Conservation (phyloP, 2,888 invertebrate species). For the Deilephila elpenor region DNA sequence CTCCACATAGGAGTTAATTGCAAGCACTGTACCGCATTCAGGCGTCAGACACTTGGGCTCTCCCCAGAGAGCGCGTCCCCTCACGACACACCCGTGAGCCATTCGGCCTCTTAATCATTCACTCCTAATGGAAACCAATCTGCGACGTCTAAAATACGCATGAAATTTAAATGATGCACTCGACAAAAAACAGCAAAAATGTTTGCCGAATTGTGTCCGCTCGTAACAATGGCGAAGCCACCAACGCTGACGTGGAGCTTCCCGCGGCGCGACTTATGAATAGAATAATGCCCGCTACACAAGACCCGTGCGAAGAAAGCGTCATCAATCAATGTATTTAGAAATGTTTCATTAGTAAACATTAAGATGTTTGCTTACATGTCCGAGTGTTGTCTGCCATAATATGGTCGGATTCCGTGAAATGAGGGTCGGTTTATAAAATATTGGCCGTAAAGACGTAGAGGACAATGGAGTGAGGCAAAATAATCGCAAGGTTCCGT, state of each 20-base stretch:
- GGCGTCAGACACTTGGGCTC: constrained; percentile 57
- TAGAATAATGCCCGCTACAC: constrained; percentile 77
- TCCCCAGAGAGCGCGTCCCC: constrained; percentile 60
- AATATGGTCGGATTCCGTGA: constrained; percentile 76
- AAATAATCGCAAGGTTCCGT: constrained; percentile 57
- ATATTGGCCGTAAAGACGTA: constrained; percentile 68
- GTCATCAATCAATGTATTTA: constrained; percentile 82
- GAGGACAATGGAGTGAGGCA: constrained; percentile 59
- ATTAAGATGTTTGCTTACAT: constrained; percentile 85
- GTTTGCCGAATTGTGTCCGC: constrained; percentile 73
- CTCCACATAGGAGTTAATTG: constrained; percentile 80
- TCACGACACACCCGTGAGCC: constrained; percentile 39
- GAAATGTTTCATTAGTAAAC: constrained; percentile 84
- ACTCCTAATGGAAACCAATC: constrained; percentile 78
- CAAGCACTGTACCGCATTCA: constrained; percentile 75
- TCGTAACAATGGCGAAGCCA: constrained; percentile 76
- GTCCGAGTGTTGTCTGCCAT: constrained; percentile 75
- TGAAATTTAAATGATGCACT: constrained; percentile 80
- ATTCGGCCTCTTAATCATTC: constrained; percentile 77
- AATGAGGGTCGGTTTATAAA: constrained; percentile 69
- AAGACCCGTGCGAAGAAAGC: constrained; percentile 72
- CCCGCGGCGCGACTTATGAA: constrained; percentile 79
- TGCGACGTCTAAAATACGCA: constrained; percentile 73
- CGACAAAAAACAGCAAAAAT: constrained; percentile 67
- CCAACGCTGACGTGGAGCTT: constrained; percentile 74